Conservation (phyloP, 1,140 invertebrate genomes). For the Apis florea region DNA sequence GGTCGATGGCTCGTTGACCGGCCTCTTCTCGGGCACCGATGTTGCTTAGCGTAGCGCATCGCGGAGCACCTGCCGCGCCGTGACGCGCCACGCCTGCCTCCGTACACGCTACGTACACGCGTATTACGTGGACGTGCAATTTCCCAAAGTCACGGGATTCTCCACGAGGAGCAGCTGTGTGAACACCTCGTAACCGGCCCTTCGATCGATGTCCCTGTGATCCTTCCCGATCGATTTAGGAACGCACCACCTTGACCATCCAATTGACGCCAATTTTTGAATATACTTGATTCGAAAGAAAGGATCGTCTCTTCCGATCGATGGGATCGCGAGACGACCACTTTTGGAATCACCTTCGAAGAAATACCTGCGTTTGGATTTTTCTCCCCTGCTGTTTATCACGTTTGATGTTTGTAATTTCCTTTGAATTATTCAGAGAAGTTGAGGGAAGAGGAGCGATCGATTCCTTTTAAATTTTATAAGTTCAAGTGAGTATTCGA, state of each 20-base stretch:
- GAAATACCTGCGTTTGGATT: no score
- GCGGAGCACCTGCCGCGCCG: constrained; percentile 59
- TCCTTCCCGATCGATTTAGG: constrained; percentile 16
- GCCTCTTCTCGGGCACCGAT: constrained; percentile 8
- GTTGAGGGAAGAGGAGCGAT: no score
- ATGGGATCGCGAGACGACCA: not conserved
- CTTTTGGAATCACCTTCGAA: no score
- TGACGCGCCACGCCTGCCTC: constrained; percentile 51
- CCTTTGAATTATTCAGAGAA: no score
- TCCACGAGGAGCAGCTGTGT: constrained; percentile 5
- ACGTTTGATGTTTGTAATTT: no score
- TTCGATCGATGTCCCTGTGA: not conserved
- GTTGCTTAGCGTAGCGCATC: constrained; percentile 60
- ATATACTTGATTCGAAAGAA: not conserved
- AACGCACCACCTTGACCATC: constrained; percentile 5
- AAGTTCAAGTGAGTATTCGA: no score
- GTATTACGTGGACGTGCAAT: constrained; percentile 33
- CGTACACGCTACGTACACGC: constrained; percentile 12
- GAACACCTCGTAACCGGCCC: not conserved
- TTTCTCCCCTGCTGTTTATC: no score
- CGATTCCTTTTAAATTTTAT: no score
- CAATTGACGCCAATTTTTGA: no score
- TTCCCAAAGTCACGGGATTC: constrained; percentile 49
- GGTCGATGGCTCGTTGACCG: constrained; percentile 60
- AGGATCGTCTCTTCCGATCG: no score